Percentiles rank a stretch among this genome's conserved stretches.
Conservation (phyloP, 2,888 invertebrate genomes). For the Gisinianus flammeolus region DNA sequence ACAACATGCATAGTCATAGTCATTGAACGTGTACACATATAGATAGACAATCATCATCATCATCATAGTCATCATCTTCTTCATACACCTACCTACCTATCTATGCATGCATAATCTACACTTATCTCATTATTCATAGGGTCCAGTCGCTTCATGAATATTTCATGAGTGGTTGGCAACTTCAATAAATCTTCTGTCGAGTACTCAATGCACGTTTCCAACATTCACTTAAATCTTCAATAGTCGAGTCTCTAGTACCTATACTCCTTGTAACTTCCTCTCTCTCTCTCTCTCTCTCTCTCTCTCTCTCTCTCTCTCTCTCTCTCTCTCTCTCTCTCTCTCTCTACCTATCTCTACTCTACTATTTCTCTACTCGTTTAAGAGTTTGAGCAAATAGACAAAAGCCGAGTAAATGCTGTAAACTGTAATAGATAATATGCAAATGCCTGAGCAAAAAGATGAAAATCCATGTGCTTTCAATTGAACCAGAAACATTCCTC, state of each 20-base stretch:
- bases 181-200: conserved; percentile 35
- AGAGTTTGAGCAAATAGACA: too few species aligned
- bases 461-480: too few species aligned
- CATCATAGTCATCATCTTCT: too few species aligned
- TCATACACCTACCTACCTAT: neutral
- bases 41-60: neutral
- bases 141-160: conserved; percentile 43
- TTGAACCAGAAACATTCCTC: too few species aligned
- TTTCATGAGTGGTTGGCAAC: conserved; percentile 38
- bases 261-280: neutral
- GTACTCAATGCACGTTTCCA: conserved; percentile 28
- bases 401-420: too few species aligned
- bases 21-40: neutral
- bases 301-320: conserved; percentile 8
- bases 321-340: too few species aligned
- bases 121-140: neutral
- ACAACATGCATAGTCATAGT: neutral
- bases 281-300: conserved; percentile 15
- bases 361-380: too few species aligned
- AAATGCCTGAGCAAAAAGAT: too few species aligned
- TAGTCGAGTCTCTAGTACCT: neutral
- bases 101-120: neutral
- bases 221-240: conserved; percentile 9
- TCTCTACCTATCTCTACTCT: too few species aligned
- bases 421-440: too few species aligned